These are phyloP conservation scores for Tupiocoris notatus DNA, from an alignment of 2,888 invertebrate species.

Conservation along the genomic window DNA sequence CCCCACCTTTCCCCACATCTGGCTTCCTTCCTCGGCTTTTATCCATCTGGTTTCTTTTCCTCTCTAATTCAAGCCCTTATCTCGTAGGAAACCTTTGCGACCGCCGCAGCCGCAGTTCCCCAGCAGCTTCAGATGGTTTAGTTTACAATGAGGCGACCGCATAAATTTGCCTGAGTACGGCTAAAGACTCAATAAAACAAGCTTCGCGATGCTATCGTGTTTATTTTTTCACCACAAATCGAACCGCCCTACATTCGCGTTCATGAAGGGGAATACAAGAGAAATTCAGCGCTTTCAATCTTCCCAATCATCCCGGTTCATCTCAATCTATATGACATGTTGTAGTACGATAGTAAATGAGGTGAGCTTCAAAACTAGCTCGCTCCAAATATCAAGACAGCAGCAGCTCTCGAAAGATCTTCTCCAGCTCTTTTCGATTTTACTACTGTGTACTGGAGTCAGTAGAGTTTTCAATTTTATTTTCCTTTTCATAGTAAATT, in stretches of 20 bases:
- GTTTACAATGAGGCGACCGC: constrained; percentile 26
- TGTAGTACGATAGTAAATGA: too few species aligned
- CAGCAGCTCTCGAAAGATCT: too few species aligned
- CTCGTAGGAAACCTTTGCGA: not conserved
- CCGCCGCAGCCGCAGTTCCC: not conserved
- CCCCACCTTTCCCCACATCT: constrained; percentile 7
- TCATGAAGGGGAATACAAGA: too few species aligned
- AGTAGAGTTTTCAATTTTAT: too few species aligned
- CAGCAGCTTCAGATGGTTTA: constrained; percentile 2
- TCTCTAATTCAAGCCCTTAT: constrained; percentile 35
- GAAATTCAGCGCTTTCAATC: too few species aligned
- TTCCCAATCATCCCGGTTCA: too few species aligned
- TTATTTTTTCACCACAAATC: not conserved
- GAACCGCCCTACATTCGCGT: not conserved
- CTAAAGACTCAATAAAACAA: constrained; percentile 15
- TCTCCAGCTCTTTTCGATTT: too few species aligned
- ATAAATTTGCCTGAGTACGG: constrained; percentile 29
- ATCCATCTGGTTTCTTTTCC: constrained; percentile 34
- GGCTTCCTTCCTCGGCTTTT: constrained; percentile 13
- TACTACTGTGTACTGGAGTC: too few species aligned
- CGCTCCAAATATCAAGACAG: too few species aligned
- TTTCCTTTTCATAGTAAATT: too few species aligned
- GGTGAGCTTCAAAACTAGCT: too few species aligned
- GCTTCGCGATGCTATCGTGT: not conserved
- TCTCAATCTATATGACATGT: too few species aligned